Base-by-base conservation (phyloP, 2,113 vertebrate genomes). In the Myrmophylax atrothorax region DNA sequence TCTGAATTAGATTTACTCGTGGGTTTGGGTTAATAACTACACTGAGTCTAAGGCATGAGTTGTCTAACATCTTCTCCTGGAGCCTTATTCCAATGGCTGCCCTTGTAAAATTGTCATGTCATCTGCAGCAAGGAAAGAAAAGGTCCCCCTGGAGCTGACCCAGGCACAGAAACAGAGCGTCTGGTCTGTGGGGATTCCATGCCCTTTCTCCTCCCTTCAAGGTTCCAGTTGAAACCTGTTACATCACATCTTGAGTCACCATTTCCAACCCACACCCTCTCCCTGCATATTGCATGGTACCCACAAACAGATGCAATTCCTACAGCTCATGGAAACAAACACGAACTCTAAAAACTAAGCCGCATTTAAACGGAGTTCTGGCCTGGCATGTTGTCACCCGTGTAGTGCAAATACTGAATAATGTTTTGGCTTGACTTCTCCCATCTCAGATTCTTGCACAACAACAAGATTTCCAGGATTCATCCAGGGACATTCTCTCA, bases 391-490 rank as follows among this genome's bases (percentile, higher is more conserved):
- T 80, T 70, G 18, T 26, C 79, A 55, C 31, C 67, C 10, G 17
- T 1, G 1, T 7, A 18, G 67, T 59, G 72, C 88, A 87, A 87
- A 89, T 59, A 66, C 73, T 82, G 60, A 92, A 91, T 93, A 77
- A 94, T 58, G 40, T 37, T 64, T 58, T 94, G 95, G 91, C 85
- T 1, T 67, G 84, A 53, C 49, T 92, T 84, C 42, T 94, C 74
- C 84, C 76, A 0, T 82, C 93, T 53, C 97, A 99, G 99, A 79
- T 99, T 99, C 98, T 98, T 99, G 97, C 99, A 99, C 98, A 99
- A 99, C 98, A 99, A 99, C 98, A 98, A 98, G 96, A 99, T 99
- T 80, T 98, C 98, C 79, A 98, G 98, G 74, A 98, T 99, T 25
- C 98, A 98, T 79, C 98, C 98, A 10, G 98, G 98, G 96, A 99